Percentiles rank a stretch among this genome's conserved stretches.
phyloP scores from a whole-genome alignment of 2,888 invertebrate species.

The Papilio demoleus region DNA sequence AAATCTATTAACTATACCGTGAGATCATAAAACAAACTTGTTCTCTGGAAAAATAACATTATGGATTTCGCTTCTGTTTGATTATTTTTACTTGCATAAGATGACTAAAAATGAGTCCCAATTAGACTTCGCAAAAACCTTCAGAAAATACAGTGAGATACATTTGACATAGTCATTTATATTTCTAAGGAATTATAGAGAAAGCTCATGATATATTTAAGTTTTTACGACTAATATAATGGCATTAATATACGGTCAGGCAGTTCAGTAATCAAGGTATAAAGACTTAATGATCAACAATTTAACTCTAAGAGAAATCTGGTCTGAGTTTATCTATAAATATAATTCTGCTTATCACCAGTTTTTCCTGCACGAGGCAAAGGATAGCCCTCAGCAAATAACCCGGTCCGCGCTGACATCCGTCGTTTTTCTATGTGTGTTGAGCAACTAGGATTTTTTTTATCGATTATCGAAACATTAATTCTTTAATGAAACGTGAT shows the following conservation, averaged over 20 bases:
- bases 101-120: too few relatives aligned
- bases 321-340: slow-evolving; percentile 19
- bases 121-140: too few relatives aligned
- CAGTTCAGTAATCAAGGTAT: slow-evolving; percentile 14
- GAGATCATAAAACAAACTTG: slow-evolving; percentile 17
- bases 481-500: not conserved
- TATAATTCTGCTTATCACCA: slow-evolving; percentile 47
- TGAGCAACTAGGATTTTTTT: slow-evolving; percentile 34
- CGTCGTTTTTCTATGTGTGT: slow-evolving; percentile 38
- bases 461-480: slow-evolving; percentile 47
- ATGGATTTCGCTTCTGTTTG: not conserved
- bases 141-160: too few relatives aligned
- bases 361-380: slow-evolving; percentile 49
- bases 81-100: slow-evolving; percentile 13
- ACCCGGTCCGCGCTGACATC: slow-evolving; percentile 41
- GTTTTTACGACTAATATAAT: slow-evolving; percentile 11
- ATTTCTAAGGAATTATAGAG: not conserved
- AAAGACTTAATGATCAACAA: slow-evolving; percentile 24
- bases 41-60: slow-evolving; percentile 6
- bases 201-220: not conserved
- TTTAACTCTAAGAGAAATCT: slow-evolving; percentile 26
- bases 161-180: too few relatives aligned
- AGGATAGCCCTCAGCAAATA: slow-evolving; percentile 48
- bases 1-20: not conserved
- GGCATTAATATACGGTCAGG: not conserved